Evolutionary conservation across 2,888 invertebrate genomes (phyloP).

Genomic region (Lochmaea capreae): DNA sequence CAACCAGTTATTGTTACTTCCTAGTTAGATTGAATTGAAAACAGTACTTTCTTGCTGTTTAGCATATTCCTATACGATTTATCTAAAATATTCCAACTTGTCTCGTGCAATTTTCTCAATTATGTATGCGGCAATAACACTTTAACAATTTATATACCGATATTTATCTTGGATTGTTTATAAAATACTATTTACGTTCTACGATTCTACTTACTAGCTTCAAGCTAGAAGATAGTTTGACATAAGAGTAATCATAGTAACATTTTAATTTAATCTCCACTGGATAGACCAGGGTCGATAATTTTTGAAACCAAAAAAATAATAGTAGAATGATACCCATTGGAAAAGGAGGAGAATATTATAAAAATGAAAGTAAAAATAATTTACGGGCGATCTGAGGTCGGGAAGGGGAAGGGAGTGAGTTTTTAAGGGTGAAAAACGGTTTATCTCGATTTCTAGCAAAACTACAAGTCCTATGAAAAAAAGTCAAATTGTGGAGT

Average conservation of each 20-base stretch:
- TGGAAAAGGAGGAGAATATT: too few relatives aligned
- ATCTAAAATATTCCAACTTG: slow-evolving; percentile 19
- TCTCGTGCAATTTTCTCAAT: slow-evolving; percentile 37
- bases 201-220: slow-evolving; percentile 31
- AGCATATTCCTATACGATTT: slow-evolving; percentile 13
- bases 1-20: slow-evolving; percentile 11
- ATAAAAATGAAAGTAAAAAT: too few relatives aligned
- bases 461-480: too few relatives aligned
- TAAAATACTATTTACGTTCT: slow-evolving; percentile 37
- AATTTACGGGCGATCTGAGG: too few relatives aligned
- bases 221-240: not conserved
- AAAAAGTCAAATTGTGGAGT: too few relatives aligned
- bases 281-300: too few relatives aligned
- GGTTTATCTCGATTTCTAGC: too few relatives aligned
- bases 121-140: slow-evolving; percentile 35
- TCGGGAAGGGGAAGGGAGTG: too few relatives aligned
- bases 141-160: slow-evolving; percentile 36
- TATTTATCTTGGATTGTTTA: slow-evolving; percentile 40
- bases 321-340: too few relatives aligned
- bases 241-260: not conserved
- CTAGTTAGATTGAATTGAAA: slow-evolving; percentile 25
- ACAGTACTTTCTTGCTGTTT: slow-evolving; percentile 18
- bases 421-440: too few relatives aligned
- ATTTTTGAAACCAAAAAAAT: too few relatives aligned
- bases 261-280: not conserved